Evolutionary conservation across 2,797 vertebrate species (phyloP).

Genomic region (Alauda arvensis): DNA sequence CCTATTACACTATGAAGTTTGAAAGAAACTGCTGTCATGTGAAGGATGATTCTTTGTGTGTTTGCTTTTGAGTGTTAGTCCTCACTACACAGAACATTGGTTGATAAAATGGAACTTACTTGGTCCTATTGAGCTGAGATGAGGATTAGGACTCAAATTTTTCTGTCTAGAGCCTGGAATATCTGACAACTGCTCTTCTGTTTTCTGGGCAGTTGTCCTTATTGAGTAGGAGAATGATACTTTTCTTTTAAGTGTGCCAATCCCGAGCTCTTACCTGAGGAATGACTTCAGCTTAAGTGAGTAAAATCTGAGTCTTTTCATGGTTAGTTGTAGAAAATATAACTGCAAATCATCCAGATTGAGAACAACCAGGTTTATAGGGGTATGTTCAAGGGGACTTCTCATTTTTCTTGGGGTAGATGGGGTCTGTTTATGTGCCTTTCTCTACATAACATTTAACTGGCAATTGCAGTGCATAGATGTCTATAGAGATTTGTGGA

Average conservation of each 20-base stretch:
- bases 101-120: neutral
- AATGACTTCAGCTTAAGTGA: neutral
- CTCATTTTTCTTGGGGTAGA: neutral
- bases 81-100: neutral
- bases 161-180: neutral
- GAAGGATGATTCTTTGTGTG: neutral
- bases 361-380: neutral
- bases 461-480: neutral
- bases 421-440: neutral
- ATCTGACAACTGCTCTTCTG: neutral
- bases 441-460: neutral
- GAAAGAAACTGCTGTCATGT: neutral
- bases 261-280: neutral
- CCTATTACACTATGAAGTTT: neutral
- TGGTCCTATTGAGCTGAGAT: neutral
- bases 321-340: neutral
- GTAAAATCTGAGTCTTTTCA: neutral
- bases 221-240: neutral
- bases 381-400: neutral
- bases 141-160: neutral
- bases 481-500: neutral
- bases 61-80: neutral
- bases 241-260: neutral
- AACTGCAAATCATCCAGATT: neutral
- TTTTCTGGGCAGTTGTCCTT: neutral